phyloP scores from a whole-genome alignment of 2,797 vertebrate genomes.

The Arnoldichthys spilopterus region DNA sequence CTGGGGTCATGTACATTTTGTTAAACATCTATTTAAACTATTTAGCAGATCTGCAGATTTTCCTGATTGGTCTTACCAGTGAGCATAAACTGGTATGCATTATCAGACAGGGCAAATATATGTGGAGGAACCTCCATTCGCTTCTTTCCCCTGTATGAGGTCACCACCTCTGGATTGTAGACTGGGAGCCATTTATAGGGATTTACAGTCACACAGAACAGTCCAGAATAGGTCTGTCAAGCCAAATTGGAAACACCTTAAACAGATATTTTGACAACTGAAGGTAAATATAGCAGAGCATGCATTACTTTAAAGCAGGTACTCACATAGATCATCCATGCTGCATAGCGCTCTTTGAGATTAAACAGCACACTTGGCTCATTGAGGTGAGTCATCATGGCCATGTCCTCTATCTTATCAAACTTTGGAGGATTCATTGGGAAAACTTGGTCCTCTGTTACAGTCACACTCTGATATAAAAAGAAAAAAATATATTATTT shows the following conservation, averaged over 20 bases:
- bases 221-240: constrained; percentile 76
- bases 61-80: constrained; percentile 38
- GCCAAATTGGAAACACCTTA: background rate
- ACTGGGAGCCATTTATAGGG: constrained; percentile 82
- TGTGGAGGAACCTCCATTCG: constrained; percentile 77
- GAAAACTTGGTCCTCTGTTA: background rate
- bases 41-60: background rate
- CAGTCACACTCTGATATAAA: background rate
- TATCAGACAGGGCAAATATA: constrained; percentile 84
- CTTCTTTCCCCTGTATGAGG: constrained; percentile 78
- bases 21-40: background rate
- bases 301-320: too few species aligned
- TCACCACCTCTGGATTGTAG: constrained; percentile 74
- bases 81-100: constrained; percentile 74
- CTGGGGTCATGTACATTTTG: background rate
- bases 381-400: constrained; percentile 87
- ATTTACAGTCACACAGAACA: constrained; percentile 71
- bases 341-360: constrained; percentile 5
- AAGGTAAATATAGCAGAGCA: background rate
- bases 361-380: constrained; percentile 61
- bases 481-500: background rate
- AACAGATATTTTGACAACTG: background rate
- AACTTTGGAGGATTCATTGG: constrained; percentile 87
- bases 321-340: constrained; percentile 15
- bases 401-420: constrained; percentile 89